These are phyloP conservation scores for Pogoniulus pusillus DNA, from an alignment of 2,797 vertebrate species.

Conservation along the genomic window DNA sequence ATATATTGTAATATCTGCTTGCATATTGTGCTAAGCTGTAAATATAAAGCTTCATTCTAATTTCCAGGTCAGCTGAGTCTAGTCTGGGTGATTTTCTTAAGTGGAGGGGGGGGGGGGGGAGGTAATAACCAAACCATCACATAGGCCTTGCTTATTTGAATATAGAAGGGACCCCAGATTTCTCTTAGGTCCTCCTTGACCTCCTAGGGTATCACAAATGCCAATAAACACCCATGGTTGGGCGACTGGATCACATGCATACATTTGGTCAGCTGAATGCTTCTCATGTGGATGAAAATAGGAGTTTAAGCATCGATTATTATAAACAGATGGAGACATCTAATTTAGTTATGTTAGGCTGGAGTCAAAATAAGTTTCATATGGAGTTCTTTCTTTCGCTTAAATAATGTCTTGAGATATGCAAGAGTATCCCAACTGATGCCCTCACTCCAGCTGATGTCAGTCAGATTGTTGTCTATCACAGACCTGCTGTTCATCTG, in stretches of 20 bases:
- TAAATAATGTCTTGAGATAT: background rate
- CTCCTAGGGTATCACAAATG: fast-evolving
- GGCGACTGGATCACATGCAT: background rate
- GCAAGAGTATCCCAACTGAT: background rate
- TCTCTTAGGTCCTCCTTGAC: background rate
- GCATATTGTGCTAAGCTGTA: no score
- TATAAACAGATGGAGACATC: background rate
- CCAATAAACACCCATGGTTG: background rate
- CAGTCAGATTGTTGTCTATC: background rate
- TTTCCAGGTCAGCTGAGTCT: no score
- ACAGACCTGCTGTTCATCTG: background rate
- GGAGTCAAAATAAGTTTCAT: background rate
- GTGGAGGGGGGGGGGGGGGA: no score
- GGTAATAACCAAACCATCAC: no score
- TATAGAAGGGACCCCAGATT: background rate
- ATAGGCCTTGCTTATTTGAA: background rate
- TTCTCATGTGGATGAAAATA: background rate
- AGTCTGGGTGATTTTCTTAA: no score
- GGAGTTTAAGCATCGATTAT: background rate
- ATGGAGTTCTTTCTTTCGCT: background rate
- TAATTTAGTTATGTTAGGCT: background rate
- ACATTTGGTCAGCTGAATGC: background rate
- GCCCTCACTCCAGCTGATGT: background rate
- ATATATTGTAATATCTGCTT: no score
- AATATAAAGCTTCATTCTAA: no score